Evolutionary conservation across 2,888 invertebrate species (phyloP), one percentile per base, ranked within the genome.

Genomic region (Sylvicola fuscatus): DNA sequence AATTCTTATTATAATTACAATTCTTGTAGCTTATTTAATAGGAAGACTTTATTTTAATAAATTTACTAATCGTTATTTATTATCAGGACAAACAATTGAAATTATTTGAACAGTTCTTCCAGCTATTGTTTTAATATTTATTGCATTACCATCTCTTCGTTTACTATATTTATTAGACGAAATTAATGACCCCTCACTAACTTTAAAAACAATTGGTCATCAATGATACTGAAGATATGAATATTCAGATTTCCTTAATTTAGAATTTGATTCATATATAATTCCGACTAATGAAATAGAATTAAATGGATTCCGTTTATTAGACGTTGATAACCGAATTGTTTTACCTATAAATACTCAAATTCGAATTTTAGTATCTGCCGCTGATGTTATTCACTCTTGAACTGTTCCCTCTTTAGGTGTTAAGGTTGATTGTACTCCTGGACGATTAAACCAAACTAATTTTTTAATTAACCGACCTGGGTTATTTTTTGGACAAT

Each of bases 401-500:
- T 74, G 71, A 68, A 66, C 73, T 21, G 21, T 21, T 21, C 21
- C 21, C 33, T 55, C 66, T 0, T 46, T 73, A 59, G 70, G 71
- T 1, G 58, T 73, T 34, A 74, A 74, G 61, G 59, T 72, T 43
- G 72, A 74, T 57, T 69, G 68, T 14, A 66, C 68, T 0, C 72
- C 72, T 0, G 72, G 72, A 0, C 71, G 72, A 31, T 44, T 73
- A 53, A 72, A 73, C 46, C 70, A 73, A 70, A 62, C 59, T 21
- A 21, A 21, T 21, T 21, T 21, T 21, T 21, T 21, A 21, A 62
- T 68, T 46, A 71, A 66, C 43, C 68, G 69, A 2, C 63, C 72
- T 1, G 75, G 77, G 31, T 46, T 77, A 51, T 73, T 65, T 56
- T 79, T 59, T 57, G 77, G 78, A 0, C 77, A 80, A 68, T 81